Percentiles rank a stretch among this genome's conserved stretches.
These are phyloP conservation scores for Centropus bengalensis DNA, from an alignment of 2,113 vertebrate species.

Conservation along the genomic window DNA sequence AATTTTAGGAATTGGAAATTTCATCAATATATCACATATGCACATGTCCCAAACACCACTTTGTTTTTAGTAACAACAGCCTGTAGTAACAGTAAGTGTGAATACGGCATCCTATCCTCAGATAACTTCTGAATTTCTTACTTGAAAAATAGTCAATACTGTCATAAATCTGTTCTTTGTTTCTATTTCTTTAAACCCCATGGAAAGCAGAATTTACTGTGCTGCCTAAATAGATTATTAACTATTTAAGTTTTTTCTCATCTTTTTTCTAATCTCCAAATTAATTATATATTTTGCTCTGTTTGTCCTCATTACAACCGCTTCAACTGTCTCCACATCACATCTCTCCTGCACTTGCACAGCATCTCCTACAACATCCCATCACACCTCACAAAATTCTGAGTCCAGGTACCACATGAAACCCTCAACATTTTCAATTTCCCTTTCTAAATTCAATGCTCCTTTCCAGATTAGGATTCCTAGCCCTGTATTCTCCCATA, in stretches of 20 bases:
- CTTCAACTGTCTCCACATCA: neutral
- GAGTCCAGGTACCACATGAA: accelerated
- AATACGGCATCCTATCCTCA: neutral
- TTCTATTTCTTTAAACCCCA: neutral
- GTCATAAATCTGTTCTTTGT: neutral
- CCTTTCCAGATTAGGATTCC: neutral
- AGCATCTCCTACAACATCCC: neutral
- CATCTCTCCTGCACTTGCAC: neutral
- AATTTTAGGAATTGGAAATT: neutral
- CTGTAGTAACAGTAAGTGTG: neutral
- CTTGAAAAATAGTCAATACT: neutral
- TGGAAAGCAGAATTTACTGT: neutral
- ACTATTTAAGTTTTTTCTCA: neutral
- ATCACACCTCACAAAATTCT: neutral
- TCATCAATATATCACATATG: neutral
- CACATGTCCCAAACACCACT: neutral
- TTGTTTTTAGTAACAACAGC: neutral
- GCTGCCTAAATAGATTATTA: neutral
- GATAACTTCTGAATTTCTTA: neutral
- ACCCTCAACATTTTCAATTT: neutral
- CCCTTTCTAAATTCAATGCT: neutral
- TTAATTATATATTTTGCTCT: neutral
- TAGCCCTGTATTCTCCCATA: neutral
- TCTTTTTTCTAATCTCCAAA: neutral
- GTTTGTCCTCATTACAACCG: neutral